These are phyloP conservation scores for Hydra vulgaris DNA, from an alignment of 30 jellyfish, hydroid and myxozoan genomes.

Conservation along the genomic window DNA sequence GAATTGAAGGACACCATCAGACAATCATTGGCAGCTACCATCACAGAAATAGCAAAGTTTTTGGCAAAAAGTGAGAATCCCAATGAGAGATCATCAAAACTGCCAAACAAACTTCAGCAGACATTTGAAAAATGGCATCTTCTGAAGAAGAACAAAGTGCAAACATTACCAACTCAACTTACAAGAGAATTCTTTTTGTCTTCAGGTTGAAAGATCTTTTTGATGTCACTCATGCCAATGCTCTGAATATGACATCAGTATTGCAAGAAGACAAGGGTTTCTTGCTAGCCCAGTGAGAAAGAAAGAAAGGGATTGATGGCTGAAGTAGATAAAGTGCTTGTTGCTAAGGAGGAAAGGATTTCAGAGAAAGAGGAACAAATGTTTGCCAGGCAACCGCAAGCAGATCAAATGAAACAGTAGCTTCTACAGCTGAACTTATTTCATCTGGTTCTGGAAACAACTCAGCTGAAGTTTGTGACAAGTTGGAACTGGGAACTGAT, in stretches of 20 bases:
- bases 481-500: too few relatives aligned
- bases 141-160: neutral
- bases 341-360: neutral
- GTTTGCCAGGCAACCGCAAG: too few relatives aligned
- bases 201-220: neutral
- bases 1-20: too few relatives aligned
- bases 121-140: neutral
- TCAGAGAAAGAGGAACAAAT: neutral
- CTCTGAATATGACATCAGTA: neutral
- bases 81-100: neutral
- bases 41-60: too few relatives aligned
- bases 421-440: too few relatives aligned
- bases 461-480: too few relatives aligned
- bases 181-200: neutral
- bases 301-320: neutral
- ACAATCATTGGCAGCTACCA: too few relatives aligned
- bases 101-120: neutral
- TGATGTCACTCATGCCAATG: neutral
- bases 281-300: neutral
- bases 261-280: slow-evolving; percentile 3
- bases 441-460: too few relatives aligned
- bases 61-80: neutral
- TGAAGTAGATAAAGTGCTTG: neutral
- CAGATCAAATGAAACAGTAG: too few relatives aligned
- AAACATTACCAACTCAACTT: neutral